phyloP scores from a whole-genome alignment of 1,140 invertebrate genomes.

The Drosophila ercepeae region DNA sequence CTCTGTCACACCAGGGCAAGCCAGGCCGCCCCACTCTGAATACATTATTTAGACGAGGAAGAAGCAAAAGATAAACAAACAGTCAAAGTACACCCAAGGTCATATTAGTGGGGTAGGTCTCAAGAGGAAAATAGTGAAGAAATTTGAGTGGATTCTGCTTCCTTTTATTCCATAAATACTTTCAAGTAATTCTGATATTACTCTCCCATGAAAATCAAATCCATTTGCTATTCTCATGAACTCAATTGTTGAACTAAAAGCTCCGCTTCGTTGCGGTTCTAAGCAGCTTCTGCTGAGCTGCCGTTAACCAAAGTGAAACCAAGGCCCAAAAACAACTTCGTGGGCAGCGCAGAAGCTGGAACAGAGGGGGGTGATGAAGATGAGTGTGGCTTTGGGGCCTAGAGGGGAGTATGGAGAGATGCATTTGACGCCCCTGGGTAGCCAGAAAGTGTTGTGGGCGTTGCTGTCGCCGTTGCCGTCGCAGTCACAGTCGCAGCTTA shows the following conservation, averaged over 20 bases:
- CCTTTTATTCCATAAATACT: too few relatives aligned
- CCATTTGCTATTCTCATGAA: not conserved
- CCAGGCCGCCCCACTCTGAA: too few relatives aligned
- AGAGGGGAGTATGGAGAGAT: constrained; percentile 2
- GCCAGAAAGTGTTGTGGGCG: constrained; percentile 53
- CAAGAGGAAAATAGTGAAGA: too few relatives aligned
- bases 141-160: too few relatives aligned
- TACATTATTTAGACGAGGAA: constrained; percentile 38
- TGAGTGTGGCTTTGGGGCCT: not conserved
- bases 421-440: constrained; percentile 51
- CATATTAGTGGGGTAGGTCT: not conserved
- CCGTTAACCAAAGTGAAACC: constrained; percentile 34
- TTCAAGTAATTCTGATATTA: not conserved
- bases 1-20: constrained; percentile 23
- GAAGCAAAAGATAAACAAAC: constrained; percentile 31
- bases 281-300: constrained; percentile 3
- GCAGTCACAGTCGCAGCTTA: constrained; percentile 16
- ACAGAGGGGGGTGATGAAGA: not conserved
- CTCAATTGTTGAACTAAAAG: constrained; percentile 4
- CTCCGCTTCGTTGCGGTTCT: constrained; percentile 22
- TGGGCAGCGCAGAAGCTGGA: constrained; percentile 34
- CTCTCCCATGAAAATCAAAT: too few relatives aligned
- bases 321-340: constrained; percentile 36
- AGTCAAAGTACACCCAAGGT: not conserved
- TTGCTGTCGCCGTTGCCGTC: constrained; percentile 5